Conservation (phyloP, 2,113 vertebrate genomes). For the Sterna hirundo region DNA sequence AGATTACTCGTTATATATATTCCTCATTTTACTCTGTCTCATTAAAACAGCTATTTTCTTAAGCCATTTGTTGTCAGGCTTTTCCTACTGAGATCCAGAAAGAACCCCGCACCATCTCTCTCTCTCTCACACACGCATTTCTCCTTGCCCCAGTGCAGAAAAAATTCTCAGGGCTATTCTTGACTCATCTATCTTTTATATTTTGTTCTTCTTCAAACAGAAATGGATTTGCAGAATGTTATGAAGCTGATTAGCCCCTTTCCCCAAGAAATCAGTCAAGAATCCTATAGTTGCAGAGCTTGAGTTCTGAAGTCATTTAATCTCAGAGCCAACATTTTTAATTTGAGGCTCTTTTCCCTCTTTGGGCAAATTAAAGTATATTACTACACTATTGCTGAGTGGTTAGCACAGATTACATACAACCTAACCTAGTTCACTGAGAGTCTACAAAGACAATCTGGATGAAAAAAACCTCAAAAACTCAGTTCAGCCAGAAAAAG, state of each 20-base stretch:
- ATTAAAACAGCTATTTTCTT: not conserved
- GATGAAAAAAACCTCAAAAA: not conserved
- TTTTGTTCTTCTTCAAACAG: not conserved
- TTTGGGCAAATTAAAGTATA: not conserved
- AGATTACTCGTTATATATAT: not conserved
- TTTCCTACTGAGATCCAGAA: not conserved
- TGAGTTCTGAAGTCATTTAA: not conserved
- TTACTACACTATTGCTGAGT: not conserved
- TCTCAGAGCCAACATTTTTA: not conserved
- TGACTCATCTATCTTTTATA: not conserved
- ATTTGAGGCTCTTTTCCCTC: not conserved
- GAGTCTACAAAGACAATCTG: not conserved
- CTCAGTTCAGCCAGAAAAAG: not conserved
- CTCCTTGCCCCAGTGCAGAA: not conserved
- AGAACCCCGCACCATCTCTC: not conserved
- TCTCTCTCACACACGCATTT: not conserved
- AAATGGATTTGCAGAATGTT: not conserved
- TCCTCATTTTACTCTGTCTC: not conserved
- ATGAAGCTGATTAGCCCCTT: not conserved
- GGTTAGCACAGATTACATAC: not conserved
- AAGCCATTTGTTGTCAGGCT: not conserved
- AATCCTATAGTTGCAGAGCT: not conserved
- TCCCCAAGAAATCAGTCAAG: not conserved
- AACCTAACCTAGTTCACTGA: not conserved
- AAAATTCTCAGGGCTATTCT: not conserved